Conservation (phyloP, 1,140 invertebrate genomes). For the Hesperophylax magnus region DNA sequence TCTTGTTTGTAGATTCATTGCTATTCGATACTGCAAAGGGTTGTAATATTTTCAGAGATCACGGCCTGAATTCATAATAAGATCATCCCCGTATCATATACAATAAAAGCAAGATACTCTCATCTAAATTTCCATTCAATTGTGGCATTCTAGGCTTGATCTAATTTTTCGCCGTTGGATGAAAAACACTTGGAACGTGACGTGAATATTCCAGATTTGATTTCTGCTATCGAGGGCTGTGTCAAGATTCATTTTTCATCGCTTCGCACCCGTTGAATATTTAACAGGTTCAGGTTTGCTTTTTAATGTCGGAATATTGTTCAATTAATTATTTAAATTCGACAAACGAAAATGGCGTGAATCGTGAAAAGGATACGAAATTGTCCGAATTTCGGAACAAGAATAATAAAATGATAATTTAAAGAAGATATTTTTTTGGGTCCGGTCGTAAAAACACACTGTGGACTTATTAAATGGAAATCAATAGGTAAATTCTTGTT, state of each 20-base stretch:
- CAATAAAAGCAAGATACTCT: slow-evolving; percentile 30
- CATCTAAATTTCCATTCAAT: slow-evolving; percentile 35
- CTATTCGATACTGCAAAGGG: slow-evolving; percentile 25
- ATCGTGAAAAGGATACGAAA: too few species aligned
- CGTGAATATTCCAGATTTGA: slow-evolving; percentile 20
- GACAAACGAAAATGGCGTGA: background rate
- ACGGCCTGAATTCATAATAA: slow-evolving; percentile 5
- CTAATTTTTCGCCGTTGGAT: slow-evolving; percentile 21
- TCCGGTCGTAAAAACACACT: too few species aligned
- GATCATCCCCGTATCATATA: background rate
- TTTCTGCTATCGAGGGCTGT: slow-evolving; percentile 12
- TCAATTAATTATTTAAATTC: slow-evolving; percentile 25
- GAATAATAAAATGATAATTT: too few species aligned
- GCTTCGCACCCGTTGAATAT: slow-evolving; percentile 31
- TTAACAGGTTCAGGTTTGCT: slow-evolving; percentile 19
- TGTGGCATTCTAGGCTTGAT: slow-evolving; percentile 16
- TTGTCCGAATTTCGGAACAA: too few species aligned
- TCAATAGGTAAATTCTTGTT: too few species aligned
- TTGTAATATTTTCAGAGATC: slow-evolving; percentile 22
- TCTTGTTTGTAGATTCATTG: slow-evolving; percentile 26
- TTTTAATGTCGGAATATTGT: slow-evolving; percentile 13
- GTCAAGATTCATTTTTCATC: slow-evolving; percentile 32
- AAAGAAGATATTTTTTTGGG: too few species aligned
- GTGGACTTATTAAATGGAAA: too few species aligned
- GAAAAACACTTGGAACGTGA: slow-evolving; percentile 25